phyloP scores from a whole-genome alignment of 2,797 vertebrate species.

The Sebastes ruberrimus region DNA sequence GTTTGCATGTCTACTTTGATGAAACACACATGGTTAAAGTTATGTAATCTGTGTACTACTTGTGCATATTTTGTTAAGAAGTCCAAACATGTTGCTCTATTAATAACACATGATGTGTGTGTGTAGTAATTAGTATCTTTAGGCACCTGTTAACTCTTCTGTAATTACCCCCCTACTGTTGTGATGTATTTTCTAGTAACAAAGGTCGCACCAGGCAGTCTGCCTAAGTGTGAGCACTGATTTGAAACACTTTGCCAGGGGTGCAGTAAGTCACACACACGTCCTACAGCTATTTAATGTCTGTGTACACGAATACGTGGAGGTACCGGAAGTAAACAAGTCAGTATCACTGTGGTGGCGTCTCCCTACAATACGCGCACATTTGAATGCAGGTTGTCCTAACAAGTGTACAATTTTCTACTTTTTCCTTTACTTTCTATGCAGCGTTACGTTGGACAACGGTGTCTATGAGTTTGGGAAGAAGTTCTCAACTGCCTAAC shows the following conservation, averaged over 20 bases:
- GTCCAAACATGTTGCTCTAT: slow-evolving; percentile 22
- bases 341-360: too few relatives aligned
- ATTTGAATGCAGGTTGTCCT: too few relatives aligned
- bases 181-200: slow-evolving; percentile 31
- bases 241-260: neutral
- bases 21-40: neutral
- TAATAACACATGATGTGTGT: slow-evolving; percentile 23
- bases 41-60: neutral
- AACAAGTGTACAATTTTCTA: too few relatives aligned
- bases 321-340: too few relatives aligned
- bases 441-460: too few relatives aligned
- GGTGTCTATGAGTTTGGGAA: too few relatives aligned
- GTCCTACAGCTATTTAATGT: neutral
- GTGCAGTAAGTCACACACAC: neutral
- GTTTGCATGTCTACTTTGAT: neutral
- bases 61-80: slow-evolving; percentile 1
- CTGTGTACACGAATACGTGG: too few relatives aligned
- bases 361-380: too few relatives aligned
- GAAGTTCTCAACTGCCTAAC: too few relatives aligned
- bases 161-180: slow-evolving; percentile 32
- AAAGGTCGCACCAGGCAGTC: slow-evolving; percentile 5
- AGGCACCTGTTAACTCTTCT: slow-evolving; percentile 28
- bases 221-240: neutral
- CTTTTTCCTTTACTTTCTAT: too few relatives aligned
- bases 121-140: slow-evolving; percentile 37